phyloP scores from a whole-genome alignment of 2,888 invertebrate species.

The Papilio gigon region DNA sequence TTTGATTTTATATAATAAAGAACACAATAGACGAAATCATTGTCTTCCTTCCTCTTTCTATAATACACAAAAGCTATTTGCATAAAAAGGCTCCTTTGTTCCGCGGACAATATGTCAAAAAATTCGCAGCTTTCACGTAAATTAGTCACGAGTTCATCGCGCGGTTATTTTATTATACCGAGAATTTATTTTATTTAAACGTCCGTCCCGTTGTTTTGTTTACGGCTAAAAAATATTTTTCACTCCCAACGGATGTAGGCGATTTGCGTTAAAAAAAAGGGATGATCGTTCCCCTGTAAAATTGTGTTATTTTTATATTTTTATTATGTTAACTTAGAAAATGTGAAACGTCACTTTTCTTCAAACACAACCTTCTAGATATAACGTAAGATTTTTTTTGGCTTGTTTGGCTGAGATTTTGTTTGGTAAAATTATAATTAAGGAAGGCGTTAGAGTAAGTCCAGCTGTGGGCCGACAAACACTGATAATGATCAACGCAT shows the following conservation, averaged over 20 bases:
- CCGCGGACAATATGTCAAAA: slow-evolving; percentile 68
- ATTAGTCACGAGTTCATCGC: slow-evolving; percentile 57
- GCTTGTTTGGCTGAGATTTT: too few relatives aligned
- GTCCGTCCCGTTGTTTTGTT: slow-evolving; percentile 9
- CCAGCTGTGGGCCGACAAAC: too few relatives aligned
- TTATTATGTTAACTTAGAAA: neutral
- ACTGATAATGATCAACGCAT: too few relatives aligned
- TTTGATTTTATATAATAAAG: slow-evolving; percentile 1
- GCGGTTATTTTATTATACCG: slow-evolving; percentile 42
- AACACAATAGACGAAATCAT: slow-evolving; percentile 27
- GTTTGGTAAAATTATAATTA: too few relatives aligned
- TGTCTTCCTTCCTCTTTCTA: slow-evolving; percentile 48
- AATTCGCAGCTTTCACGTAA: slow-evolving; percentile 57
- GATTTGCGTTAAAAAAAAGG: slow-evolving; percentile 11
- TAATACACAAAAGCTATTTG: slow-evolving; percentile 59
- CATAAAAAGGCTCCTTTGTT: slow-evolving; percentile 69
- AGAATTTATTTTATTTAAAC: slow-evolving; percentile 38
- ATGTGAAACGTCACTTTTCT: too few relatives aligned
- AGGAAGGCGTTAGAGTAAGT: too few relatives aligned
- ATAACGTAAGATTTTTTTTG: too few relatives aligned
- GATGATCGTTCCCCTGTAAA: neutral
- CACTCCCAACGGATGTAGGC: slow-evolving; percentile 8
- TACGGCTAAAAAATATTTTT: slow-evolving; percentile 8
- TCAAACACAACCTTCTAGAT: too few relatives aligned
- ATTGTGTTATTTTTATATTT: neutral